Conservation (phyloP, 1,140 invertebrate species). For the Ooceraea biroi region DNA sequence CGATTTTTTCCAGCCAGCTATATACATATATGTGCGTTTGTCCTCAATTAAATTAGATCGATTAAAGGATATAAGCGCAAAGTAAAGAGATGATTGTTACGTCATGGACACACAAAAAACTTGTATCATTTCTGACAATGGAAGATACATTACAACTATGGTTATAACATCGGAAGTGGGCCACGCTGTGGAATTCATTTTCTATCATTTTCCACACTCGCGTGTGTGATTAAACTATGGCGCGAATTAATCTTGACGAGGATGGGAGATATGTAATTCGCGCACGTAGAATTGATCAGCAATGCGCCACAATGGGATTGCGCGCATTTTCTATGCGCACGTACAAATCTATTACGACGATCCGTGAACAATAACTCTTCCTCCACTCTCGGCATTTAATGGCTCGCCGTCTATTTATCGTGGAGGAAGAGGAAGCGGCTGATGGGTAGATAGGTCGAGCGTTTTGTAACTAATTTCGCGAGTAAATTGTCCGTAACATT, state of each 20-base stretch:
- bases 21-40: not conserved
- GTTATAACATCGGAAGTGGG: not conserved
- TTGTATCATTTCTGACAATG: not conserved
- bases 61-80: not conserved
- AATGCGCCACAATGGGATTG: not conserved
- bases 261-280: not conserved
- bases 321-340: slow-evolving; percentile 40
- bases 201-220: no score
- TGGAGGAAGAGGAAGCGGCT: slow-evolving; percentile 86
- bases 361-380: slow-evolving; percentile 86
- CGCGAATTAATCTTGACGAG: not conserved
- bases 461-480: slow-evolving; percentile 86
- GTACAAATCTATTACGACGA: slow-evolving; percentile 82
- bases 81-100: not conserved
- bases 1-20: not conserved
- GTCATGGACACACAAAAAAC: not conserved
- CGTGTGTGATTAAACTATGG: not conserved
- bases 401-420: slow-evolving; percentile 83
- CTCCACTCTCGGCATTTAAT: slow-evolving; percentile 82
- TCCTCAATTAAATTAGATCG: not conserved
- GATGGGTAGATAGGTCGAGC: slow-evolving; percentile 85
- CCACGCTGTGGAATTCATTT: no score
- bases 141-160: not conserved
- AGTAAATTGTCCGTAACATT: slow-evolving; percentile 87
- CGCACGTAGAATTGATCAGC: not conserved